A percentile compares a stretch with the other conserved stretches of the same genome.
Evolutionary conservation across 2,888 invertebrate species (phyloP).

Genomic region (Polymixis flavicincta): DNA sequence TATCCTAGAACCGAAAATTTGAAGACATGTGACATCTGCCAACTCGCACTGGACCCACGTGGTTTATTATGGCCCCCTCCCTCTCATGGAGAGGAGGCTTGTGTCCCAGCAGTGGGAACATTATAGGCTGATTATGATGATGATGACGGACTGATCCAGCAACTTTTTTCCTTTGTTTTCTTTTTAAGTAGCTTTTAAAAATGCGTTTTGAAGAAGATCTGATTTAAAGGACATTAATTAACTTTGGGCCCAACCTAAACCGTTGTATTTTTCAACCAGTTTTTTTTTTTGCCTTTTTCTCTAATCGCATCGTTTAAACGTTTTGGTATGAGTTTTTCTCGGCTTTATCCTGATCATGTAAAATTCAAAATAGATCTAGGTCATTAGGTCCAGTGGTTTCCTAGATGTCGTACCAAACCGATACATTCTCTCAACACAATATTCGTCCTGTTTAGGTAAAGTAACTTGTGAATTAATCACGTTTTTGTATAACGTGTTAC

Average conservation of each 20-base stretch:
- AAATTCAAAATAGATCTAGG: background rate
- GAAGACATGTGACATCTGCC: too few species aligned
- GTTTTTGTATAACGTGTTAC: conserved; percentile 42
- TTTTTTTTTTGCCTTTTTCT: background rate
- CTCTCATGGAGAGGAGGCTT: too few species aligned
- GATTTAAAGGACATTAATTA: background rate
- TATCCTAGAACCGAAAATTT: too few species aligned
- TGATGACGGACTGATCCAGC: background rate
- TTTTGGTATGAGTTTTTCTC: background rate
- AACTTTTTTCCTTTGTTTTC: background rate
- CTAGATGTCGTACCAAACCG: background rate
- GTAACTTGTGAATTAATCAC: conserved; percentile 36
- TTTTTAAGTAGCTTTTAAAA: background rate
- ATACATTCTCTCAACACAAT: background rate
- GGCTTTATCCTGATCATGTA: background rate
- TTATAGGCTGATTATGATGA: too few species aligned
- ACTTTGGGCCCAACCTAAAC: background rate
- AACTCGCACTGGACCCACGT: too few species aligned
- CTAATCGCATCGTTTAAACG: background rate
- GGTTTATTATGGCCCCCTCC: too few species aligned
- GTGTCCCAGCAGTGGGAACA: too few species aligned
- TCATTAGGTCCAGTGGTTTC: background rate
- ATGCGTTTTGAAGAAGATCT: background rate
- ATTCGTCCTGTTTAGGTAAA: background rate
- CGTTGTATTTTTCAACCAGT: background rate